phyloP scores from a whole-genome alignment of 1,140 invertebrate genomes.

The Apis dorsata region DNA sequence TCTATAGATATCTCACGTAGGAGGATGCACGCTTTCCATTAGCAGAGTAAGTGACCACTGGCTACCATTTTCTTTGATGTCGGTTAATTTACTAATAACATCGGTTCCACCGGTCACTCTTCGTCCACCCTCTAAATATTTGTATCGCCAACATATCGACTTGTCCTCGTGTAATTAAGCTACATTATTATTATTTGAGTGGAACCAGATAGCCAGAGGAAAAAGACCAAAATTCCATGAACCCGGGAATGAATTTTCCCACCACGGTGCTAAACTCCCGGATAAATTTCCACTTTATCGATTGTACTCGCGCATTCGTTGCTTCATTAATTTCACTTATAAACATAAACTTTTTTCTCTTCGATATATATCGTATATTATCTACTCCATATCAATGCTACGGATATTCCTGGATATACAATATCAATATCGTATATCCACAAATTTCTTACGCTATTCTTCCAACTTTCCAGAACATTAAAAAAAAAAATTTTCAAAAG shows the following conservation, averaged over 20 bases:
- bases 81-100: conserved; percentile 80
- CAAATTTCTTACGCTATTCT: too few relatives aligned
- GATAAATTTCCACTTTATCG: conserved; percentile 7
- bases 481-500: too few relatives aligned
- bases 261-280: conserved; percentile 7
- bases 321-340: too few relatives aligned
- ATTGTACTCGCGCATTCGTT: background rate
- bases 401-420: too few relatives aligned
- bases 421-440: too few relatives aligned
- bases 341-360: too few relatives aligned
- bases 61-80: conserved; percentile 78
- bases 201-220: conserved; percentile 38
- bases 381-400: too few relatives aligned
- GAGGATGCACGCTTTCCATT: conserved; percentile 76
- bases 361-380: too few relatives aligned
- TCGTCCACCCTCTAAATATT: conserved; percentile 77
- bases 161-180: conserved; percentile 70
- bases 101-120: conserved; percentile 63
- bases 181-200: conserved; percentile 66
- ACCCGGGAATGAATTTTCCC: conserved; percentile 37
- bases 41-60: conserved; percentile 77
- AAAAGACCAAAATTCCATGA: conserved; percentile 39
- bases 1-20: conserved; percentile 58
- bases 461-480: too few relatives aligned
- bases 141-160: conserved; percentile 75